phyloP scores from a whole-genome alignment of 2,113 vertebrate genomes.

The Passer montanus region DNA sequence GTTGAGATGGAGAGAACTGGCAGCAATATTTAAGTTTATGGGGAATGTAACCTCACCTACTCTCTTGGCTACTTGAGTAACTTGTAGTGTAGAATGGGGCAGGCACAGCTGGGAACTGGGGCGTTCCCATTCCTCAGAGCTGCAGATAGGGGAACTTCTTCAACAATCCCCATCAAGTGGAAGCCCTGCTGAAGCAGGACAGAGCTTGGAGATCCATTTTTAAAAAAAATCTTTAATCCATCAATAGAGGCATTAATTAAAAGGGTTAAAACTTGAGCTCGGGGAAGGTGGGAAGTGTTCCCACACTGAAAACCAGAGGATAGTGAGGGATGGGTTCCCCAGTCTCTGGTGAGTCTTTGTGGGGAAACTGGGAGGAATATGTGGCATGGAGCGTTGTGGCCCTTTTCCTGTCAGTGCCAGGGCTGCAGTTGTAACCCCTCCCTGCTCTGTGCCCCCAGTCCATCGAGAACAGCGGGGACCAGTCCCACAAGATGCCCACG shows the following conservation, averaged over 20 bases:
- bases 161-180: neutral
- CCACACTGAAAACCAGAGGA: neutral
- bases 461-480: conserved; percentile 37
- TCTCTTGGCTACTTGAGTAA: neutral
- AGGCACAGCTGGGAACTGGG: neutral
- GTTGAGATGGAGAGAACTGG: neutral
- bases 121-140: neutral
- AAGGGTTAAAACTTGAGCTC: neutral
- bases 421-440: neutral
- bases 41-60: neutral
- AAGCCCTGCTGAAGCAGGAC: neutral
- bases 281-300: neutral
- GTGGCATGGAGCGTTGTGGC: accelerated
- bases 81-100: neutral
- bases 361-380: accelerated
- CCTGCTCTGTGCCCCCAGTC: neutral
- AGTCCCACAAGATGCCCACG: conserved; percentile 88
- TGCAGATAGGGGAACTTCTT: neutral
- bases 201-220: neutral
- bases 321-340: neutral
- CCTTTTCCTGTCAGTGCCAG: neutral
- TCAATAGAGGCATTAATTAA: neutral
- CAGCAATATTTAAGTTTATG: neutral
- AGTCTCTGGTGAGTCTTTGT: neutral
- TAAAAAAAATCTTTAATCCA: neutral